These are phyloP conservation scores for Melieria omissa DNA, from an alignment of 2,888 invertebrate species.

Conservation along the genomic window DNA sequence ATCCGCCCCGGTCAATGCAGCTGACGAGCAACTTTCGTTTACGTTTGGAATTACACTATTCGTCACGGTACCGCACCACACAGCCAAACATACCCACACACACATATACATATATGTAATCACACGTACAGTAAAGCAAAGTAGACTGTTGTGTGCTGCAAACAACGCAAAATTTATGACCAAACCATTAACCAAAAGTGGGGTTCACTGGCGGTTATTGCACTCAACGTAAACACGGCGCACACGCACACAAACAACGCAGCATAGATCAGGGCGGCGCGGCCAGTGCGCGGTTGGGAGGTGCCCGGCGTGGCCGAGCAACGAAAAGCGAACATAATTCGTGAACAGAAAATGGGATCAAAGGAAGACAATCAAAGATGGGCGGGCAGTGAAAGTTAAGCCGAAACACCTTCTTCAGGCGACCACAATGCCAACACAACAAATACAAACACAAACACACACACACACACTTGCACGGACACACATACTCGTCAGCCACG, in stretches of 20 bases:
- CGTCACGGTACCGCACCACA: neutral
- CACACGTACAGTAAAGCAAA: neutral
- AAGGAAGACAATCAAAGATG: conserved; percentile 40
- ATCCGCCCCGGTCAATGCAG: too few species aligned
- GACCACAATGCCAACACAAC: conserved; percentile 16
- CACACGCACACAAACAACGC: conserved; percentile 4
- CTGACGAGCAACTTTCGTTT: too few species aligned
- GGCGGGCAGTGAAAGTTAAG: conserved; percentile 43
- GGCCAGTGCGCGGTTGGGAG: neutral
- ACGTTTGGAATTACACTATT: too few species aligned
- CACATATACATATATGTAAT: neutral
- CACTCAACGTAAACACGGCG: conserved; percentile 12
- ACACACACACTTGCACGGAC: neutral
- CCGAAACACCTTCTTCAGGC: conserved; percentile 42
- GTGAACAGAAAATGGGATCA: conserved; percentile 26
- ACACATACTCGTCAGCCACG: conserved; percentile 10
- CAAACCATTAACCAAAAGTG: conserved; percentile 25
- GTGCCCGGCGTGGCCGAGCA: conserved; percentile 1
- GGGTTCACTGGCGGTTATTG: conserved; percentile 28
- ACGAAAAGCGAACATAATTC: conserved; percentile 31
- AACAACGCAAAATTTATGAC: conserved; percentile 27
- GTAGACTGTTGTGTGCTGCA: neutral
- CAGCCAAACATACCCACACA: neutral
- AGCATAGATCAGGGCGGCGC: neutral
- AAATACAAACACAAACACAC: conserved; percentile 15